Evolutionary conservation across 2,113 vertebrate genomes (phyloP).

Genomic region (Raja brachyura): DNA sequence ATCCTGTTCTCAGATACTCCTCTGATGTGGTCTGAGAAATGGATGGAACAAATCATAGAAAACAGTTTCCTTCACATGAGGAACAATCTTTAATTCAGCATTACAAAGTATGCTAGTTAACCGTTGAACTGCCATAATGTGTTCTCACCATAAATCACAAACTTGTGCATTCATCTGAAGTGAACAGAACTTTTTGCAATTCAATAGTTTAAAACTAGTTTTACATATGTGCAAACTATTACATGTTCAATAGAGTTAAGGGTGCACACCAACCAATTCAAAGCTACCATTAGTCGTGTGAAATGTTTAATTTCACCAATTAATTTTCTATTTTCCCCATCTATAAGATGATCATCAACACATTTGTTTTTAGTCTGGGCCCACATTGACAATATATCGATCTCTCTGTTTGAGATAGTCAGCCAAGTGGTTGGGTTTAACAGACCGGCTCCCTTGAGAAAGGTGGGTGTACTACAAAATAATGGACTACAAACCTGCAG

Average conservation of each 20-base stretch:
- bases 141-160: neutral
- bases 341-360: neutral
- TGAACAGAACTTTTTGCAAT: neutral
- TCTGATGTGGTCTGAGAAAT: slow-evolving; percentile 34
- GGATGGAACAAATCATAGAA: slow-evolving; percentile 29
- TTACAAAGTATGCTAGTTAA: neutral
- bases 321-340: neutral
- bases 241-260: neutral
- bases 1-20: slow-evolving; percentile 10
- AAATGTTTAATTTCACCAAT: neutral
- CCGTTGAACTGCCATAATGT: neutral
- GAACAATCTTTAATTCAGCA: neutral
- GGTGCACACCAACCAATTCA: neutral
- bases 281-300: neutral
- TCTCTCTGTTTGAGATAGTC: neutral
- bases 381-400: neutral
- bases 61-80: slow-evolving; percentile 5
- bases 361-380: neutral
- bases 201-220: neutral
- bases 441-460: neutral
- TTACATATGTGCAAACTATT: neutral
- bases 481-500: neutral
- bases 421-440: neutral
- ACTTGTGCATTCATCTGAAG: neutral
- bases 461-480: neutral